A percentile compares a stretch with the other conserved stretches of the same genome.
These are phyloP conservation scores for Verasper variegatus DNA, from an alignment of 2,113 vertebrate species.

Conservation along the genomic window DNA sequence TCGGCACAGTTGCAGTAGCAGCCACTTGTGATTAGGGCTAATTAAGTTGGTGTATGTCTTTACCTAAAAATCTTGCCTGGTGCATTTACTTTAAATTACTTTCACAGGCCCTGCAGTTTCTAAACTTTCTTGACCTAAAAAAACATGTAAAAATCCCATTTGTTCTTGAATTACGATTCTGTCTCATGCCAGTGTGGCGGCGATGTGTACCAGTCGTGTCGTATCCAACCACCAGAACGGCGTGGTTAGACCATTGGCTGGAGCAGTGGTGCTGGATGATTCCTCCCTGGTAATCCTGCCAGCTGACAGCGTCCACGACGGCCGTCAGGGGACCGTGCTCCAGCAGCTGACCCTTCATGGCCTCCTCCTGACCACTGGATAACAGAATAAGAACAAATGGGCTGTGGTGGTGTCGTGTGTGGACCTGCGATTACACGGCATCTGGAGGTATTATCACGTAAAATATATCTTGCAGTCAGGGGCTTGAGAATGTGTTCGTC, in stretches of 20 bases:
- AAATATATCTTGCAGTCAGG: not conserved
- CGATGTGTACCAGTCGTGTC: slow-evolving; percentile 85
- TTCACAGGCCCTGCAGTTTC: not conserved
- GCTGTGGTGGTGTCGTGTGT: not conserved
- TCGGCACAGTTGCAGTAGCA: not conserved
- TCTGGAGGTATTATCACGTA: not conserved
- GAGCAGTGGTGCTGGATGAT: slow-evolving; percentile 96
- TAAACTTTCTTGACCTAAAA: slow-evolving; percentile 6
- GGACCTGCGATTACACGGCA: not conserved
- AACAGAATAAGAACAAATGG: slow-evolving; percentile 2
- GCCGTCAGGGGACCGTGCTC: slow-evolving; percentile 87
- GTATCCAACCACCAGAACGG: slow-evolving; percentile 90
- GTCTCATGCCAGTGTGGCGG: not conserved
- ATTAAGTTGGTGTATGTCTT: not conserved
- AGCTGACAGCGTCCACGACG: slow-evolving; percentile 91
- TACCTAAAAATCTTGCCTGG: not conserved
- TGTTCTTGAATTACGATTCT: not conserved
- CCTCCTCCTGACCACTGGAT: slow-evolving; percentile 85
- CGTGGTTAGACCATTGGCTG: slow-evolving; percentile 89
- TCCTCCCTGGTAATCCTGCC: slow-evolving; percentile 95
- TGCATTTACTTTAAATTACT: slow-evolving; percentile 22
- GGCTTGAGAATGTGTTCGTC: not conserved
- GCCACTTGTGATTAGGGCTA: slow-evolving; percentile 13
- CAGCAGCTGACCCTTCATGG: slow-evolving; percentile 87
- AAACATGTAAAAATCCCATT: not conserved